Percentiles rank a stretch among this genome's conserved stretches.
Conservation (phyloP, 2,888 invertebrate species). For the Acanthococcus lagerstroemiae region DNA sequence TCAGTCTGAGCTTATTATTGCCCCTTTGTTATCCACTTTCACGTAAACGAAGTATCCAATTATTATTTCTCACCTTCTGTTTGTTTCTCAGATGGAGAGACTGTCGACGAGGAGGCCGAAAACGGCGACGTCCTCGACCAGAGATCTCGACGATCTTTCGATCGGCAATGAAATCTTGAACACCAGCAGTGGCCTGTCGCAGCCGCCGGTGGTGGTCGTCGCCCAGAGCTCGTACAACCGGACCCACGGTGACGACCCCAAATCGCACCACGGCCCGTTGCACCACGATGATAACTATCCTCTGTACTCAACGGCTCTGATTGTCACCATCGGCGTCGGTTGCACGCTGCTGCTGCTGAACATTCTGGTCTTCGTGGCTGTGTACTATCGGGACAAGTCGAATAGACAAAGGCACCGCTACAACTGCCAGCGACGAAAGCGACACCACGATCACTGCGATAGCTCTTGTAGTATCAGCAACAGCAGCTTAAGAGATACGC, state of each 20-base stretch:
- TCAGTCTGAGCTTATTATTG: no score
- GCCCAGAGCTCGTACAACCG: conserved; percentile 37
- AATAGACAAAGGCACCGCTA: conserved; percentile 12
- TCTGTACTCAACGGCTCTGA: conserved; percentile 79
- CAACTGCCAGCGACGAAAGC: conserved; percentile 17
- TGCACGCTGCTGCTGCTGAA: conserved; percentile 69
- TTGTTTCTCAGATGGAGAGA: not conserved
- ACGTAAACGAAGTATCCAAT: no score
- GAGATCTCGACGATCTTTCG: conserved; percentile 13
- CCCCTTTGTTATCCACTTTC: no score
- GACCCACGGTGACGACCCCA: conserved; percentile 37
- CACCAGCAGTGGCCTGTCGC: conserved; percentile 24
- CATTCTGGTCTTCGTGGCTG: conserved; percentile 72
- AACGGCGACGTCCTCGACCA: not conserved
- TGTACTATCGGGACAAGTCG: conserved; percentile 51
- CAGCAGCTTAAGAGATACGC: conserved; percentile 21
- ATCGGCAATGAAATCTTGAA: conserved; percentile 16
- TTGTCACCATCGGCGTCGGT: conserved; percentile 89
- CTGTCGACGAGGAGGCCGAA: not conserved
- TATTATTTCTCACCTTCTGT: not conserved
- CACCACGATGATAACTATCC: conserved; percentile 68
- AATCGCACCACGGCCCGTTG: conserved; percentile 41
- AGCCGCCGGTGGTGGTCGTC: conserved; percentile 37
- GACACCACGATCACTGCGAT: conserved; percentile 27
- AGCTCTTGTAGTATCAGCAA: conserved; percentile 28